Conservation (phyloP, 2,888 invertebrate species). For the Tinea pellionella region DNA sequence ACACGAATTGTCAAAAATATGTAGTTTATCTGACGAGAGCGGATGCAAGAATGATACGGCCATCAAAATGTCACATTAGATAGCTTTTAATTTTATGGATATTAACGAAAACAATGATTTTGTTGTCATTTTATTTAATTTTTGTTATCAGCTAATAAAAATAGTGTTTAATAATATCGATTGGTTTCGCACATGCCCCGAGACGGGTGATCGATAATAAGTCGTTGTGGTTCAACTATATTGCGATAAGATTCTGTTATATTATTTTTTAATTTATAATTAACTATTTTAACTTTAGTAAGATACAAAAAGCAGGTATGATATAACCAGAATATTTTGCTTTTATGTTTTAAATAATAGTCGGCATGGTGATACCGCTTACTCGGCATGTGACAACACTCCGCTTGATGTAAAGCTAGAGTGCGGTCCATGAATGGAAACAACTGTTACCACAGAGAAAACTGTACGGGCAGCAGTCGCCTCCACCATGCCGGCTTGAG, state of each 20-base stretch:
- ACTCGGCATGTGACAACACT: no score
- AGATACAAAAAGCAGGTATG: no score
- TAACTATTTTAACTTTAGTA: conserved; percentile 16
- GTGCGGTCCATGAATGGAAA: no score
- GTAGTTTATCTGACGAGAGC: conserved; percentile 19
- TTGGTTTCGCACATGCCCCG: not conserved
- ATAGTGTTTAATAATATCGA: conserved; percentile 2
- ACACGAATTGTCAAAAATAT: not conserved
- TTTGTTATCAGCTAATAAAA: not conserved
- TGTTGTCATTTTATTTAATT: not conserved
- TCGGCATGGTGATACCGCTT: no score
- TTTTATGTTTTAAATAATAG: no score
- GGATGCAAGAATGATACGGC: conserved; percentile 30
- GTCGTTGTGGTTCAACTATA: no score
- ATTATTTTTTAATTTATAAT: conserved; percentile 23
- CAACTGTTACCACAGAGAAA: no score
- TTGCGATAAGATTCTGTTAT: no score
- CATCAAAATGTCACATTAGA: conserved; percentile 26
- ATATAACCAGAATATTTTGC: no score
- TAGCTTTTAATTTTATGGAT: conserved; percentile 23
- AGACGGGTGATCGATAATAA: not conserved
- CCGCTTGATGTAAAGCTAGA: no score
- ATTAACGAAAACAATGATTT: not conserved
- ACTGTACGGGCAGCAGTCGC: no score
- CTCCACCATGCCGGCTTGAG: no score